Evolutionary conservation across 2,888 invertebrate genomes (phyloP).

Genomic region (Pristionchus exspectatus): DNA sequence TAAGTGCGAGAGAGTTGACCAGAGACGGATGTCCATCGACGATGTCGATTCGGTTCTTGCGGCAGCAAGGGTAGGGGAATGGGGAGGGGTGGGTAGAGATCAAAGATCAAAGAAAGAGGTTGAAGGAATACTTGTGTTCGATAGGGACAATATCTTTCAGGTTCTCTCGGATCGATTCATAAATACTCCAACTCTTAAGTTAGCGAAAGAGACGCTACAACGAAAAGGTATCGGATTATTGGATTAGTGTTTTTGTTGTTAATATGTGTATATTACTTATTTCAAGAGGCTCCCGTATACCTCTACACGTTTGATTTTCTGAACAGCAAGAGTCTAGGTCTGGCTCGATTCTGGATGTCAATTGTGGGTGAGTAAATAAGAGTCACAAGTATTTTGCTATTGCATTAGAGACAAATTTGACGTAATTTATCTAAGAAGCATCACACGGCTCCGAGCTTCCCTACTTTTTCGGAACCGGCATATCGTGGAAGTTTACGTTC

Average conservation of each 20-base stretch:
- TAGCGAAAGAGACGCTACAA: background rate
- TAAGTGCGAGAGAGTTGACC: no score
- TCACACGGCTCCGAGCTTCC: conserved; percentile 15
- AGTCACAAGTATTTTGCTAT: background rate
- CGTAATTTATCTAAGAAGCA: background rate
- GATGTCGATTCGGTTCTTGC: no score
- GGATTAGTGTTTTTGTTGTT: no score
- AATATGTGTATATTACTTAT: background rate
- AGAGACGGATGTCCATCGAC: no score
- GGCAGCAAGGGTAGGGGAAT: no score
- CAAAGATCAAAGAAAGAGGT: no score
- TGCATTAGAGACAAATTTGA: no score
- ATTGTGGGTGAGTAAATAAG: background rate
- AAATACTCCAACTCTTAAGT: background rate
- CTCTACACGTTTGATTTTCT: background rate
- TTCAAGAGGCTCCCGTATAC: background rate
- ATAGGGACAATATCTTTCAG: background rate
- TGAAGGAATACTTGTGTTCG: background rate
- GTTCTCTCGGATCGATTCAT: conserved; percentile 25
- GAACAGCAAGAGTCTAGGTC: background rate
- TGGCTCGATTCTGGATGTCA: conserved; percentile 19
- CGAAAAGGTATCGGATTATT: background rate
- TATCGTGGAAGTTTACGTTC: conserved; percentile 17
- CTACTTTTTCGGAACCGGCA: conserved; percentile 34
- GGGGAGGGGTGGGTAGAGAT: no score